Conservation (phyloP, 2,888 invertebrate genomes). For the Pseudococcus jackbeardsleyi region DNA sequence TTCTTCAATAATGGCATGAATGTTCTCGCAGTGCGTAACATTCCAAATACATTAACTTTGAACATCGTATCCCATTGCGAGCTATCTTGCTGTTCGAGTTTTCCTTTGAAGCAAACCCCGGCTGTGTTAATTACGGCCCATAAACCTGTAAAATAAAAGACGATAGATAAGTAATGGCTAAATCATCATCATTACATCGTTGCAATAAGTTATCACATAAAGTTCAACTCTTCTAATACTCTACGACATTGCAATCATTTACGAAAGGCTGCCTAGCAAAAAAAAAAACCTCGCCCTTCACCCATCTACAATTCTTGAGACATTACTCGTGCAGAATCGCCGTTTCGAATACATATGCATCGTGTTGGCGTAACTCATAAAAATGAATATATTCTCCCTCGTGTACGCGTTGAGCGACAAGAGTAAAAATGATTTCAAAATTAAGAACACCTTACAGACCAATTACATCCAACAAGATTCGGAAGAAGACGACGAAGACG, state of each 20-base stretch:
- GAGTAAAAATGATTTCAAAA: conserved; percentile 59
- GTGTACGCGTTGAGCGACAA: conserved; percentile 61
- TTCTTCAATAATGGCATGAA: conserved; percentile 80
- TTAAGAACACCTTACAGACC: background rate
- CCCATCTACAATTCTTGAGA: background rate
- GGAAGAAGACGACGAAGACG: conserved; percentile 36
- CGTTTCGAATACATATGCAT: background rate
- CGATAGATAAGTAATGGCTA: background rate
- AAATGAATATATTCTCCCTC: conserved; percentile 47
- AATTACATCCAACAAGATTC: background rate
- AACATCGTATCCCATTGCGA: conserved; percentile 80
- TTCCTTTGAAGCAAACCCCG: conserved; percentile 81
- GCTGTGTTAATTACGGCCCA: conserved; percentile 89
- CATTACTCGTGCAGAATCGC: background rate
- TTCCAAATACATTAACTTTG: conserved; percentile 80
- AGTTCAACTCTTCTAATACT: background rate
- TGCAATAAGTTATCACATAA: background rate
- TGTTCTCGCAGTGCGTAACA: conserved; percentile 81
- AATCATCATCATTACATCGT: background rate
- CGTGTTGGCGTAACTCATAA: background rate
- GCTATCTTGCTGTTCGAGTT: conserved; percentile 78
- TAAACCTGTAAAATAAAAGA: conserved; percentile 74
- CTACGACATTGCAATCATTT: background rate
- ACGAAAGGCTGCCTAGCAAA: conserved; percentile 2
- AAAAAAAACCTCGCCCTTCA: background rate